phyloP scores from a whole-genome alignment of 2,797 vertebrate species.

The Poliocrania exsul region DNA sequence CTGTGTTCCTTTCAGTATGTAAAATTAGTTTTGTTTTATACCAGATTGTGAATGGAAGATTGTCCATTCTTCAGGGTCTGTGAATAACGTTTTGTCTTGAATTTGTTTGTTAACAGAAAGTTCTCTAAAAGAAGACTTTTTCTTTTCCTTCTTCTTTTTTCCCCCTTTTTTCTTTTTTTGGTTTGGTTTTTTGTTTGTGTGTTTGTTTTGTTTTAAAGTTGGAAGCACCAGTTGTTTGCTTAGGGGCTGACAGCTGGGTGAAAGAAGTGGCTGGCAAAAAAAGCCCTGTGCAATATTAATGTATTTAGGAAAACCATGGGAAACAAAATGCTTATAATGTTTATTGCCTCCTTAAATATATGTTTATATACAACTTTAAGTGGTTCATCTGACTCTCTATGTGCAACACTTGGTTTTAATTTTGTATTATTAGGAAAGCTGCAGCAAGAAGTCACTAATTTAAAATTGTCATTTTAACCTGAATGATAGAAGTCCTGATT shows the following conservation, averaged over 20 bases:
- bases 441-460: slow-evolving; percentile 12
- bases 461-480: slow-evolving; percentile 39
- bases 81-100: neutral
- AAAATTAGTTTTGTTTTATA: neutral
- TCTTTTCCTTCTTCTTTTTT: neutral
- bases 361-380: slow-evolving; percentile 48
- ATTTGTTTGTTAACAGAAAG: slow-evolving; percentile 12
- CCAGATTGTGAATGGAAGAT: neutral
- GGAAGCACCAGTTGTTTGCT: neutral
- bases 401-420: slow-evolving; percentile 33
- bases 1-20: neutral
- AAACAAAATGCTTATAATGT: slow-evolving; percentile 62
- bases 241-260: neutral
- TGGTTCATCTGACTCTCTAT: neutral
- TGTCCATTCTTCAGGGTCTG: neutral
- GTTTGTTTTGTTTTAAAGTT: neutral
- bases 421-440: slow-evolving; percentile 32
- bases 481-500: slow-evolving; percentile 27
- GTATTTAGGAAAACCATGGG: slow-evolving; percentile 49
- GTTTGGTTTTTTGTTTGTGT: neutral
- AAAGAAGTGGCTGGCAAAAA: slow-evolving; percentile 38
- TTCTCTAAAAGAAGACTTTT: neutral
- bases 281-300: slow-evolving; percentile 37
- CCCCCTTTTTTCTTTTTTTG: neutral
- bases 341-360: slow-evolving; percentile 24